Conservation (phyloP, 2,113 vertebrate genomes). For the Misgurnus anguillicaudatus region DNA sequence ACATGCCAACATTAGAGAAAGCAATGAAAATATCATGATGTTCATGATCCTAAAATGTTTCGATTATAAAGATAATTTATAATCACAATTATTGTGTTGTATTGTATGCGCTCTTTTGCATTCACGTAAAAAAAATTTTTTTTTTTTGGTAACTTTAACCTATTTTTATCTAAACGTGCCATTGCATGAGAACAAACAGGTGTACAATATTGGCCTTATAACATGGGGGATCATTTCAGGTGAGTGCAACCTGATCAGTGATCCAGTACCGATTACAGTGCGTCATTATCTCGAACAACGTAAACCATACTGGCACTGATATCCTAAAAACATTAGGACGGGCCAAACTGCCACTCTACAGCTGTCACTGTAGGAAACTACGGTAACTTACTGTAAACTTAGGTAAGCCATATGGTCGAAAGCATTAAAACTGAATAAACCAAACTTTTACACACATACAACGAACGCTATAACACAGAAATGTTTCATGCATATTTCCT, state of each 20-base stretch:
- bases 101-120: too few species aligned
- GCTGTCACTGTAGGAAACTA: conserved; percentile 46
- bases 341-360: conserved; percentile 54
- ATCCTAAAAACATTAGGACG: conserved; percentile 62
- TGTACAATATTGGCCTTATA: not conserved
- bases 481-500: not conserved
- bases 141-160: too few species aligned
- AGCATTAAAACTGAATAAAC: conserved; percentile 57
- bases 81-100: too few species aligned
- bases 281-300: conserved; percentile 50
- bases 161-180: not conserved
- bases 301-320: conserved; percentile 51
- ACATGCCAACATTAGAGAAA: too few species aligned
- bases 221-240: conserved; percentile 7
- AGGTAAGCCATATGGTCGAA: conserved; percentile 63
- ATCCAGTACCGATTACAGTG: conserved; percentile 35
- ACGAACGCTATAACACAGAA: not conserved
- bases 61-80: too few species aligned
- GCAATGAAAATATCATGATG: too few species aligned
- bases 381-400: conserved; percentile 61
- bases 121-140: too few species aligned
- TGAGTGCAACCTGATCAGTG: conserved; percentile 40
- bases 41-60: too few species aligned
- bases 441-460: conserved; percentile 44
- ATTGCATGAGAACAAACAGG: not conserved